These are phyloP conservation scores for Lepilemur septentrionalis DNA, from an alignment of 2,797 vertebrate genomes.

Conservation along the genomic window DNA sequence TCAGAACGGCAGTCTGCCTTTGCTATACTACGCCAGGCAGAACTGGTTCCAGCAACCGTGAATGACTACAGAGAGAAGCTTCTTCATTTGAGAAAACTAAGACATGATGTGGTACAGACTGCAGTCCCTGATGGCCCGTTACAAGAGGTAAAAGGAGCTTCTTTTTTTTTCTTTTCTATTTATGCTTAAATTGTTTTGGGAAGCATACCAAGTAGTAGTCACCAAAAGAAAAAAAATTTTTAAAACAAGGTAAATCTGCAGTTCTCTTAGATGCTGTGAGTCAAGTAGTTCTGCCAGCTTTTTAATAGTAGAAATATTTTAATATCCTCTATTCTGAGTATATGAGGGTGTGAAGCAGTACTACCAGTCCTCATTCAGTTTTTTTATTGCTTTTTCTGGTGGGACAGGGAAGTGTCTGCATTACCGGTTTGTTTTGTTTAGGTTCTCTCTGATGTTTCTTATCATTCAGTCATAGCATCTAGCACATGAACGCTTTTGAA, in stretches of 20 bases:
- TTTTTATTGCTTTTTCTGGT: not conserved
- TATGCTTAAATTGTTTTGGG: not conserved
- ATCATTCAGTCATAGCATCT: not conserved
- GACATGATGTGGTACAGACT: constrained; percentile 91
- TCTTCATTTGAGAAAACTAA: constrained; percentile 93
- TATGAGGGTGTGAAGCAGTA: not conserved
- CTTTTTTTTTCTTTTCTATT: not conserved
- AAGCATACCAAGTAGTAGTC: not conserved
- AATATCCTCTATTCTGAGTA: not conserved
- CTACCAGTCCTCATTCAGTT: not conserved
- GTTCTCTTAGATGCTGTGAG: not conserved
- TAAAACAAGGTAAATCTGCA: not conserved
- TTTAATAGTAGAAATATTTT: not conserved
- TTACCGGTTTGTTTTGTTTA: not conserved
- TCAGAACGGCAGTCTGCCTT: constrained; percentile 89
- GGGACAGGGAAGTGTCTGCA: no score
- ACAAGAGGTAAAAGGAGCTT: constrained; percentile 88
- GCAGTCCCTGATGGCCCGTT: constrained; percentile 87
- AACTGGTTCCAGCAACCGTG: constrained; percentile 94
- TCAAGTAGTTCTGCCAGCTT: not conserved
- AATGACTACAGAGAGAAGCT: constrained; percentile 97
- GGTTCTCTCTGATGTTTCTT: not conserved
- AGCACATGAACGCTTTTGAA: not conserved
- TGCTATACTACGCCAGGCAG: constrained; percentile 91
- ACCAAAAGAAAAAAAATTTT: not conserved